Conservation (phyloP, 2,888 invertebrate genomes). For the Pseudanteris insignis region DNA sequence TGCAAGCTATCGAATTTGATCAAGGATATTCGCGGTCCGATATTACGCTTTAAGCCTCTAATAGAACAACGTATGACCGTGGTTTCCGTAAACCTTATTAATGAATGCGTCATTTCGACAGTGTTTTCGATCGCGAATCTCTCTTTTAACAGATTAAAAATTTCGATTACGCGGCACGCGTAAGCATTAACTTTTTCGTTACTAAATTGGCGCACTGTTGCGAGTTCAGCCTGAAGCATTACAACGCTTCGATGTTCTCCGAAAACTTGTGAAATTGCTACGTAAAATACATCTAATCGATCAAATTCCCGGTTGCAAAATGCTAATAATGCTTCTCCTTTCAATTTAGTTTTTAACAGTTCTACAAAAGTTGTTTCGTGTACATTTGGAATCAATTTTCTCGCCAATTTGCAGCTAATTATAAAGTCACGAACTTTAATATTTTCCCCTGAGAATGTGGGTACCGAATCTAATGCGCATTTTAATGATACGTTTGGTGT, state of each 20-base stretch:
- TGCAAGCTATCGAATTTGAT: background rate
- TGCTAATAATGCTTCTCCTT: background rate
- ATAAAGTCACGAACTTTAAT: too few species aligned
- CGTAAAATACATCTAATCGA: background rate
- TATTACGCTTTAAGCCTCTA: constrained; percentile 7
- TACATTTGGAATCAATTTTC: background rate
- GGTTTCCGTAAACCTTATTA: background rate
- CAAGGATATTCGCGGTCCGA: background rate
- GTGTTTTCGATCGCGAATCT: background rate
- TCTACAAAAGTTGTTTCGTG: background rate
- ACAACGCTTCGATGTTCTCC: background rate
- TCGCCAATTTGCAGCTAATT: background rate
- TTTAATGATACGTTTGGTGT: too few species aligned
- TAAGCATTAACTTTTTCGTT: constrained; percentile 2
- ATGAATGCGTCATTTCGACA: background rate
- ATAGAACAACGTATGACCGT: background rate
- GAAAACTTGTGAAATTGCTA: background rate
- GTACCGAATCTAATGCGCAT: too few species aligned
- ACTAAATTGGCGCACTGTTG: background rate
- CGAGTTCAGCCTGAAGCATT: background rate
- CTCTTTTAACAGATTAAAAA: constrained; percentile 1
- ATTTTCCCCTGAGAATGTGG: too few species aligned
- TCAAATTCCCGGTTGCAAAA: background rate
- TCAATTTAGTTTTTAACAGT: background rate
- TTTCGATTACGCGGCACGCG: constrained; percentile 9